Percentiles rank a stretch among this genome's conserved stretches.
These are phyloP conservation scores for Pemphredon lugubris DNA, from an alignment of 2,888 invertebrate species.

Conservation along the genomic window DNA sequence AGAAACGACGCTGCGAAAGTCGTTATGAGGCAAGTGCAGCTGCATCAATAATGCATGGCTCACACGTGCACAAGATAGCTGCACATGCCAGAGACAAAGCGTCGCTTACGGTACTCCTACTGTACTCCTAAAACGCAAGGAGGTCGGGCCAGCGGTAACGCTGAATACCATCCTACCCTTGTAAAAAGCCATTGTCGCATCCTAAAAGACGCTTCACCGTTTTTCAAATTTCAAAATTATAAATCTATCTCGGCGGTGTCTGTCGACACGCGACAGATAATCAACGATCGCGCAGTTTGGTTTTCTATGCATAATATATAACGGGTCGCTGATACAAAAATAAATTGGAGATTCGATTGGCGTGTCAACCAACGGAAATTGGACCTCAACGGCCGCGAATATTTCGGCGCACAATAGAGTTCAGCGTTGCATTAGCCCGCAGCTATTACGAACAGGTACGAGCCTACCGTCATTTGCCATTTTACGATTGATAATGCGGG, in stretches of 20 bases:
- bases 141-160: neutral
- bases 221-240: constrained; percentile 1
- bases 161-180: constrained; percentile 2
- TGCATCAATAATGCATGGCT: constrained; percentile 51
- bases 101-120: constrained; percentile 32
- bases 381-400: neutral
- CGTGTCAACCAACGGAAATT: constrained; percentile 4
- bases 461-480: too few relatives aligned
- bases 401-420: too few relatives aligned
- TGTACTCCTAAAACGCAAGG: constrained; percentile 29
- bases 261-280: too few relatives aligned
- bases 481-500: constrained; percentile 2
- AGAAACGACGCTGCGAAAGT: constrained; percentile 28
- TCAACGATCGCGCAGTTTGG: too few relatives aligned
- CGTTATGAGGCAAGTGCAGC: constrained; percentile 35
- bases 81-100: constrained; percentile 33
- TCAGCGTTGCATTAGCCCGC: too few relatives aligned
- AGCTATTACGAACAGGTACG: too few relatives aligned
- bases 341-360: neutral
- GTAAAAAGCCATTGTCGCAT: neutral
- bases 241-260: too few relatives aligned
- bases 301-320: too few relatives aligned
- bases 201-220: constrained; percentile 5
- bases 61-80: constrained; percentile 43
- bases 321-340: too few relatives aligned